Conservation (phyloP, 2,113 vertebrate species). For the Microcebus lehilahytsara region DNA sequence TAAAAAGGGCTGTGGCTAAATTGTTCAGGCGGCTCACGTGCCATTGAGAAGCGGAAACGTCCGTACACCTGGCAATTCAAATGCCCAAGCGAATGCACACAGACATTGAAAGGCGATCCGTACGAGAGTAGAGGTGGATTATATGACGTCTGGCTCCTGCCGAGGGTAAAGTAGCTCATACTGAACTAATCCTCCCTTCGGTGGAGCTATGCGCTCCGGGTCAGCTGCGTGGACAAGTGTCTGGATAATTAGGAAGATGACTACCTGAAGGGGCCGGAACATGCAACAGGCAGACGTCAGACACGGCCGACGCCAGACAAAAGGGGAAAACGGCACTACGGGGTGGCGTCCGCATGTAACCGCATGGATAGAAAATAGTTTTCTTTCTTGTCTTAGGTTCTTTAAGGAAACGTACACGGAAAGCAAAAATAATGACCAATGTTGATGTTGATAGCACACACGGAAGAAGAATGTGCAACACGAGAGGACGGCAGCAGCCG, state of each 20-base stretch:
- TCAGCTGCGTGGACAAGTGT: not conserved
- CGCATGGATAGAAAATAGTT: not conserved
- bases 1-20: not conserved
- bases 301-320: rapidly evolving
- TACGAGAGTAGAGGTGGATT: not conserved
- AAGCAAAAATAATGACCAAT: not conserved
- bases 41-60: not conserved
- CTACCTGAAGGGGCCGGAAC: too few relatives aligned
- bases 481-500: not conserved
- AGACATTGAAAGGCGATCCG: not conserved
- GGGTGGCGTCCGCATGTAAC: too few relatives aligned
- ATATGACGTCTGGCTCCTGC: not conserved
- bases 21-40: not conserved
- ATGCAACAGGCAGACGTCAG: not conserved
- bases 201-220: too few relatives aligned
- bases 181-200: too few relatives aligned
- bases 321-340: not conserved
- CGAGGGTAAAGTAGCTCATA: rapidly evolving
- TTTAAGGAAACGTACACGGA: not conserved
- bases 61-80: not conserved
- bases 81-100: rapidly evolving
- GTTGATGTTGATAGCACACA: not conserved
- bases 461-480: not conserved
- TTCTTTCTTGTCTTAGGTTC: not conserved
- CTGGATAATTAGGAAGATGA: not conserved